phyloP scores from a whole-genome alignment of 2,888 invertebrate genomes.

The Drosophila putrida region DNA sequence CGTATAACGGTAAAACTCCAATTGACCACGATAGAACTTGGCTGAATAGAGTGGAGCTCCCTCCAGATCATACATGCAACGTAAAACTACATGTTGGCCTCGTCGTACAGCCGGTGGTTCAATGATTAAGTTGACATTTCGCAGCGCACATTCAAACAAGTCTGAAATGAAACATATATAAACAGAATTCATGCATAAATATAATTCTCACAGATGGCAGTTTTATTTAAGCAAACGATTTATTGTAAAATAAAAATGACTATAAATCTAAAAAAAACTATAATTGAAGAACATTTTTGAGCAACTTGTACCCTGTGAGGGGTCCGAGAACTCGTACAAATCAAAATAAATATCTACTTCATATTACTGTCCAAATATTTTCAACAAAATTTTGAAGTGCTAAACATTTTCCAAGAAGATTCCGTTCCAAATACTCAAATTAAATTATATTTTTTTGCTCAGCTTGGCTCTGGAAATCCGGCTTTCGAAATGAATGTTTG shows the following conservation, averaged over 20 bases:
- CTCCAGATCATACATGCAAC: slow-evolving; percentile 92
- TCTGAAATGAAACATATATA: slow-evolving; percentile 68
- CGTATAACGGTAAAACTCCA: slow-evolving; percentile 94
- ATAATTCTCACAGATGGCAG: neutral
- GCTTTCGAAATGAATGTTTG: slow-evolving; percentile 22
- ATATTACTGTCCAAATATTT: too few species aligned
- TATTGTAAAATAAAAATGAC: too few species aligned
- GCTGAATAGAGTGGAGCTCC: slow-evolving; percentile 92
- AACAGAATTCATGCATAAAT: neutral
- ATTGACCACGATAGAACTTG: slow-evolving; percentile 94
- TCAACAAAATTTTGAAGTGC: too few species aligned
- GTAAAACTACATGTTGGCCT: slow-evolving; percentile 89
- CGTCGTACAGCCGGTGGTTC: slow-evolving; percentile 90
- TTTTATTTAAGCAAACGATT: neutral
- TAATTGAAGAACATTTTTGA: too few species aligned
- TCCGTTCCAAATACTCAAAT: neutral
- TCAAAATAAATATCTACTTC: too few species aligned
- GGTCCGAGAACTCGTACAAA: too few species aligned
- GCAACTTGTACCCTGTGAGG: too few species aligned
- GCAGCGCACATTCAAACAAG: slow-evolving; percentile 88
- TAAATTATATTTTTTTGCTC: neutral
- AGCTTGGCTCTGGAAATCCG: slow-evolving; percentile 4
- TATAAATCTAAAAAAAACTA: too few species aligned
- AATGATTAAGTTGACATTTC: slow-evolving; percentile 90
- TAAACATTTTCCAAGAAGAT: neutral